Evolutionary conservation across 2,888 invertebrate genomes (phyloP).

Genomic region (Drosophila mulleri): DNA sequence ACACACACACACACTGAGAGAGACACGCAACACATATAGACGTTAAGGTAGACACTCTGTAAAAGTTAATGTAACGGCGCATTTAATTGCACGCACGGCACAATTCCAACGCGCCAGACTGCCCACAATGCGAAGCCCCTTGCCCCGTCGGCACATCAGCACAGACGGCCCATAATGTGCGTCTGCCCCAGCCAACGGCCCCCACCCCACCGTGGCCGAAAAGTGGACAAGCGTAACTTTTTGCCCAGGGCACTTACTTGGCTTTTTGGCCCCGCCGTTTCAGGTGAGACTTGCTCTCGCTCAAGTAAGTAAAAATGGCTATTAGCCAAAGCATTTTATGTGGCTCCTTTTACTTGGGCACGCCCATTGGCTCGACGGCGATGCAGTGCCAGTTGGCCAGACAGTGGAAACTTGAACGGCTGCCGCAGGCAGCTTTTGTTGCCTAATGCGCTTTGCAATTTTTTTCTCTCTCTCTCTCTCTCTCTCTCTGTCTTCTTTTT

Average conservation of each 20-base stretch:
- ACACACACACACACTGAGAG: conserved; percentile 34
- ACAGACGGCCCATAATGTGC: background rate
- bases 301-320: conserved; percentile 80
- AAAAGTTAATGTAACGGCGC: conserved; percentile 81
- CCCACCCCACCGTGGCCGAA: background rate
- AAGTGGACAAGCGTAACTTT: conserved; percentile 69
- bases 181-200: background rate
- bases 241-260: conserved; percentile 66
- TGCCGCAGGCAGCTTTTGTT: conserved; percentile 66
- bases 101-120: conserved; percentile 46
- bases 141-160: background rate
- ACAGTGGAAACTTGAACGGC: conserved; percentile 10
- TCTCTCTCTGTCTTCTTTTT: background rate
- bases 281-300: conserved; percentile 63
- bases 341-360: conserved; percentile 67
- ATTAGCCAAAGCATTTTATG: conserved; percentile 79
- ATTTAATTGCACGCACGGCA: conserved; percentile 81
- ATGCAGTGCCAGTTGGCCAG: conserved; percentile 23
- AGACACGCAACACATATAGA: conserved; percentile 38
- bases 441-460: conserved; percentile 82
- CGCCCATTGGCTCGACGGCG: conserved; percentile 43
- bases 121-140: conserved; percentile 26
- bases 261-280: conserved; percentile 74
- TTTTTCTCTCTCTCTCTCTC: conserved; percentile 14
- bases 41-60: conserved; percentile 75